A percentile compares a stretch with the other conserved stretches of the same genome.
Conservation (phyloP, 2,797 vertebrate species). For the Channa striata region DNA sequence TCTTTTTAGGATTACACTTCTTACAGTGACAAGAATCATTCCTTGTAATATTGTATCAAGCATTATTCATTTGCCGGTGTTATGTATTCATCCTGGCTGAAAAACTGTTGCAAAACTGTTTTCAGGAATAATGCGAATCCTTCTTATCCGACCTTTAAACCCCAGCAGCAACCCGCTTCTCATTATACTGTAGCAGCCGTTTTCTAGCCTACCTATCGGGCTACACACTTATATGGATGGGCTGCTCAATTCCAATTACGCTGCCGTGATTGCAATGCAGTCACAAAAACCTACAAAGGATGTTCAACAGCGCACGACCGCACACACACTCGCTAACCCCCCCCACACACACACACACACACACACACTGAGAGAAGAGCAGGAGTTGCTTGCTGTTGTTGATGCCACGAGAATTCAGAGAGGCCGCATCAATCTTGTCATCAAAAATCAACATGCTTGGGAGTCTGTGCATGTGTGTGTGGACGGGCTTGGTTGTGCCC, state of each 20-base stretch:
- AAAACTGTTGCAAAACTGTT: neutral
- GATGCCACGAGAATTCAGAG: constrained; percentile 61
- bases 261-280: constrained; percentile 56
- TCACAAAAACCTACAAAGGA: constrained; percentile 57
- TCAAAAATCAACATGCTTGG: constrained; percentile 78
- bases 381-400: constrained; percentile 57
- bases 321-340: constrained; percentile 7
- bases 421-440: constrained; percentile 77
- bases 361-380: neutral
- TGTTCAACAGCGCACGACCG: constrained; percentile 34
- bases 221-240: constrained; percentile 49
- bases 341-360: constrained; percentile 4
- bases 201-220: constrained; percentile 44
- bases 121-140: constrained; percentile 10
- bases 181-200: constrained; percentile 35
- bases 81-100: too few species aligned
- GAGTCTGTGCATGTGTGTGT: constrained; percentile 52
- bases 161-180: constrained; percentile 35
- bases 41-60: neutral
- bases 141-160: constrained; percentile 51
- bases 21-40: neutral
- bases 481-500: neutral
- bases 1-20: constrained; percentile 5
- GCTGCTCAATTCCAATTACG: constrained; percentile 74
- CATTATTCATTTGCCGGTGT: neutral